phyloP scores from a whole-genome alignment of 2,888 invertebrate genomes.

The Aricia artaxerxes region DNA sequence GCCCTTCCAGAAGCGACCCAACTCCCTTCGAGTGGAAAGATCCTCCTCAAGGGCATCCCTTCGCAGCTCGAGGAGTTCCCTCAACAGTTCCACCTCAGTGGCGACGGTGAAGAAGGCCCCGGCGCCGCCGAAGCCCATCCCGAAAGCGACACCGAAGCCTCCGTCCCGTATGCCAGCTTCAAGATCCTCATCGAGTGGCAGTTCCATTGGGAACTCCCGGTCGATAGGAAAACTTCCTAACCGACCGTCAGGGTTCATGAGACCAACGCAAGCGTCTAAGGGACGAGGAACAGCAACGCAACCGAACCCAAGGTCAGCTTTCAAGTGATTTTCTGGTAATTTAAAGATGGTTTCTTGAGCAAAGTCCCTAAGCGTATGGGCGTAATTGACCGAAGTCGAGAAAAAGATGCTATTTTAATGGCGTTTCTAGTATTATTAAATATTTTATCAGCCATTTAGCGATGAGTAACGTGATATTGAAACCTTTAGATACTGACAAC shows the following conservation, averaged over 20 bases:
- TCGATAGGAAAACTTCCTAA: slow-evolving; percentile 63
- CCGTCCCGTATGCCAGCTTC: slow-evolving; percentile 70
- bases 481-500: slow-evolving; percentile 63
- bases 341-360: neutral
- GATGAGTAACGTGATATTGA: slow-evolving; percentile 59
- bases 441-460: neutral
- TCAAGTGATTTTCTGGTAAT: slow-evolving; percentile 4
- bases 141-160: slow-evolving; percentile 76
- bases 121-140: slow-evolving; percentile 63
- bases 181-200: slow-evolving; percentile 71
- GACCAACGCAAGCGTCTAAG: slow-evolving; percentile 91
- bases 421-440: slow-evolving; percentile 43
- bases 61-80: slow-evolving; percentile 89
- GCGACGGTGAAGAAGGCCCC: slow-evolving; percentile 88
- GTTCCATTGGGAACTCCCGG: slow-evolving; percentile 74
- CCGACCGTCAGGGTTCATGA: slow-evolving; percentile 87
- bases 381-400: neutral
- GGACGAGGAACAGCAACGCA: slow-evolving; percentile 80
- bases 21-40: slow-evolving; percentile 84
- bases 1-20: slow-evolving; percentile 58
- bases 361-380: neutral
- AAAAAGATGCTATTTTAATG: slow-evolving; percentile 32
- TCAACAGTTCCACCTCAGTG: slow-evolving; percentile 90
- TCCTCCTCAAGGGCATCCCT: slow-evolving; percentile 90
- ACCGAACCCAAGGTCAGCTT: slow-evolving; percentile 39